Conservation (phyloP, 1,140 invertebrate species). For the Muscidifurax raptorellus region DNA sequence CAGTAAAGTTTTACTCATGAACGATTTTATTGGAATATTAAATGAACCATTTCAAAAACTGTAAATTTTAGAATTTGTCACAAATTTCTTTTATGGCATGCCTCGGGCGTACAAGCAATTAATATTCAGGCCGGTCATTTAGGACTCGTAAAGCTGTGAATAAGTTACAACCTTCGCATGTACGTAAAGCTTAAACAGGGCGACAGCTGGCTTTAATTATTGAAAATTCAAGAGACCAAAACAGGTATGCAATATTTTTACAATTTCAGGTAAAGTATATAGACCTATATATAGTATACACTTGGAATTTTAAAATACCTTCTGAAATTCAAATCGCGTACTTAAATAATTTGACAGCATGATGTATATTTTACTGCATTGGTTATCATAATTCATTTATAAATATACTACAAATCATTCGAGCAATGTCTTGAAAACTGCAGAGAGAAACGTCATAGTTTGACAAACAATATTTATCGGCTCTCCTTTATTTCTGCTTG, state of each 20-base stretch:
- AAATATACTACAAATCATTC: too few species aligned
- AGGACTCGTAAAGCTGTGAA: background rate
- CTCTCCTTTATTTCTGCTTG: background rate
- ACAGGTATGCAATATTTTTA: too few species aligned
- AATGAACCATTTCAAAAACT: background rate
- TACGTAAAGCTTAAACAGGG: background rate
- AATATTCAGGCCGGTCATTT: background rate
- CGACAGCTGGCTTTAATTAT: slow-evolving; percentile 17
- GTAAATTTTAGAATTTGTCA: background rate
- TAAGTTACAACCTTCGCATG: background rate
- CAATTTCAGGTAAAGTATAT: too few species aligned
- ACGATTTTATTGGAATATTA: too few species aligned
- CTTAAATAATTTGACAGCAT: too few species aligned
- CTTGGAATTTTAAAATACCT: background rate
- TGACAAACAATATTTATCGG: background rate
- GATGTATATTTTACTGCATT: too few species aligned
- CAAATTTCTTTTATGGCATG: background rate
- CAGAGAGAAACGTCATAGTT: background rate
- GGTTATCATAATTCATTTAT: too few species aligned
- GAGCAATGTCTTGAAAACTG: too few species aligned
- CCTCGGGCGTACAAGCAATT: background rate
- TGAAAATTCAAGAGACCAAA: background rate
- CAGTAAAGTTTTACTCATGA: too few species aligned
- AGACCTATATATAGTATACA: too few species aligned
- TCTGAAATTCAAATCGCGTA: too few species aligned